Conservation (phyloP, 30 jellyfish, hydroid and myxozoan genomes). For the Rhopilema esculentum region DNA sequence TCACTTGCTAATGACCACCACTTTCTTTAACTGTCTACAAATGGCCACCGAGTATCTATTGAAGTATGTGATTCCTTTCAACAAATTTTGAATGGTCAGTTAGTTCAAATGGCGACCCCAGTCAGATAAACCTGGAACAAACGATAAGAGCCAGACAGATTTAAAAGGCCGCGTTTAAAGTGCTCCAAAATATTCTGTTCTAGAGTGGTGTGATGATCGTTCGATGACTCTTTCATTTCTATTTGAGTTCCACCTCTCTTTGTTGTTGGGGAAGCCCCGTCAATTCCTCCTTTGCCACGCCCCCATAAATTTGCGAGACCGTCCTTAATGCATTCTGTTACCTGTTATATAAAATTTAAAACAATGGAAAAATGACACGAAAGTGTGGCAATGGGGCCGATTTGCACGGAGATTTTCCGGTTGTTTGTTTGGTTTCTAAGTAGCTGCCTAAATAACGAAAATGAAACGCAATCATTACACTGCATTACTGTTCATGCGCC, state of each 20-base stretch:
- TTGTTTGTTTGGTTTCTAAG: constrained; percentile 40
- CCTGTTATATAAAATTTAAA: neutral
- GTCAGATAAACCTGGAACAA: too few relatives aligned
- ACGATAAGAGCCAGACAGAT: too few relatives aligned
- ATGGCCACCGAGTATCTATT: too few relatives aligned
- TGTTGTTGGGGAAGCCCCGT: neutral
- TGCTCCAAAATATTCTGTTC: too few relatives aligned
- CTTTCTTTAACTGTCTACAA: too few relatives aligned
- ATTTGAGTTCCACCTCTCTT: too few relatives aligned
- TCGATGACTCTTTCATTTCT: neutral
- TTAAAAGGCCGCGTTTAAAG: too few relatives aligned
- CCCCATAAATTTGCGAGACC: too few relatives aligned
- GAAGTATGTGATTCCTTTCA: too few relatives aligned
- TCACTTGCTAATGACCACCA: too few relatives aligned
- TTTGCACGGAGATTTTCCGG: neutral
- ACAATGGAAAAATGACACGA: neutral
- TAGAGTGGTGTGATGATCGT: neutral
- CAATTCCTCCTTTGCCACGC: constrained; percentile 44
- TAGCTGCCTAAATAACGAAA: constrained; percentile 34
- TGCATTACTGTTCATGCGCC: neutral
- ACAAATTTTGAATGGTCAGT: too few relatives aligned
- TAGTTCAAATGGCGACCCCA: too few relatives aligned
- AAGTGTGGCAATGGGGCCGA: neutral
- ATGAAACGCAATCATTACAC: neutral
- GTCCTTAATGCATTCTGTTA: neutral